Evolutionary conservation across 1,140 invertebrate genomes (phyloP).

Genomic region (Cyclargus thomasi): DNA sequence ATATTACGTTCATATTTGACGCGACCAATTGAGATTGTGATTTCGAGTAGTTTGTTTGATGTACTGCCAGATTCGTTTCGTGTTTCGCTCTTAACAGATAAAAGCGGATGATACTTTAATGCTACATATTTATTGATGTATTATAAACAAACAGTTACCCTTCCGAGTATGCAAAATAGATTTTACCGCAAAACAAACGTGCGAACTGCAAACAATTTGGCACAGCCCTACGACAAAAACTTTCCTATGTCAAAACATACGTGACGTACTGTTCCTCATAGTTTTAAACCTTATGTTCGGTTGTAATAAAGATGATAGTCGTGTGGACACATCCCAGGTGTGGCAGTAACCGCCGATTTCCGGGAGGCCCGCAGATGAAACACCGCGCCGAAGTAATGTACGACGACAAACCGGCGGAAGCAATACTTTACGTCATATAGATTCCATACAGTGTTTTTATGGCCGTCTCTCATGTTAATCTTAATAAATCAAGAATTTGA

Average conservation of each 20-base stretch:
- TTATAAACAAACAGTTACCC: no score
- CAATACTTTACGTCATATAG: not conserved
- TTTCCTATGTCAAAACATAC: conserved; percentile 11
- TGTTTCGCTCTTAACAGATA: not conserved
- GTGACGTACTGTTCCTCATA: not conserved
- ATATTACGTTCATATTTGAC: conserved; percentile 22
- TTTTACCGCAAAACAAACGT: not conserved
- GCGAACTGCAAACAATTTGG: not conserved
- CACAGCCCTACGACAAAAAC: conserved; percentile 9
- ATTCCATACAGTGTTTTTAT: not conserved
- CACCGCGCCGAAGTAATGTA: not conserved
- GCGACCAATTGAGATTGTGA: not conserved
- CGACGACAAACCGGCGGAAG: not conserved
- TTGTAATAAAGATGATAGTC: conserved; percentile 1
- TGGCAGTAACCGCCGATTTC: conserved; percentile 2
- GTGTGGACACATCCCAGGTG: not conserved
- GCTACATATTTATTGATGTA: not conserved
- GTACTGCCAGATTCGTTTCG: not conserved
- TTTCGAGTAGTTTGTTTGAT: conserved; percentile 1
- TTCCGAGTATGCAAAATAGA: not conserved
- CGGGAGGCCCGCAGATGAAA: conserved; percentile 12
- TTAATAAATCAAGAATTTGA: not conserved
- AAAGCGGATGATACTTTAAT: conserved; percentile 3
- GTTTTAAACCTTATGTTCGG: not conserved
- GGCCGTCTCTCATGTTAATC: not conserved